Evolutionary conservation across 2,797 vertebrate species (phyloP).

Genomic region (Sebastes diploproa): DNA sequence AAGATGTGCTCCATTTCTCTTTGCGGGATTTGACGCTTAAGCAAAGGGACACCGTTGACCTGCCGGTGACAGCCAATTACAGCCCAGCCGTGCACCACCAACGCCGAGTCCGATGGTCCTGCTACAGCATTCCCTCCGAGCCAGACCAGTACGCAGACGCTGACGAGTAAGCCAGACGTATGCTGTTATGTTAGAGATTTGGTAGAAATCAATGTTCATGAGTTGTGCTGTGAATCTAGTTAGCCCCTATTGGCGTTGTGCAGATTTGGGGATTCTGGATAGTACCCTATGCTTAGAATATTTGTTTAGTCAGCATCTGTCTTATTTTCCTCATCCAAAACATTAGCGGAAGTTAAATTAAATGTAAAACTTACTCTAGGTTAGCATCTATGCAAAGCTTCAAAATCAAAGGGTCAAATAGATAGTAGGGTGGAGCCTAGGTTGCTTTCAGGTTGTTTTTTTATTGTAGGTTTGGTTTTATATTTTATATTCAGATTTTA

Average conservation of each 20-base stretch:
- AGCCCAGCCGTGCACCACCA: constrained; percentile 67
- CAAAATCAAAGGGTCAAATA: background rate
- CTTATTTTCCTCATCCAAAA: background rate
- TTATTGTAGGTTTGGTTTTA: constrained; percentile 36
- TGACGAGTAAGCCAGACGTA: constrained; percentile 50
- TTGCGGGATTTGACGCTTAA: constrained; percentile 36
- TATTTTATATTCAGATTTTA: constrained; percentile 48
- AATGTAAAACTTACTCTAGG: background rate
- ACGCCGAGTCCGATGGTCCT: constrained; percentile 52
- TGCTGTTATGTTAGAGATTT: background rate
- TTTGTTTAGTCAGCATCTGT: constrained; percentile 11
- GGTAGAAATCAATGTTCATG: background rate
- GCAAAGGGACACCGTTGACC: background rate
- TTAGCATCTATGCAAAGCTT: background rate
- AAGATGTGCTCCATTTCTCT: constrained; percentile 61
- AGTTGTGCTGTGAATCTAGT: background rate
- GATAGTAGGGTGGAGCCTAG: background rate
- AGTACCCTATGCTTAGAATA: background rate
- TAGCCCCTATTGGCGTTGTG: background rate
- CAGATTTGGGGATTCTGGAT: background rate
- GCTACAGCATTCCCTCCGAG: background rate
- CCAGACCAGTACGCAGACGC: constrained; percentile 77
- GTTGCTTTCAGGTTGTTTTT: constrained; percentile 28
- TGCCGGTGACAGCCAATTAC: constrained; percentile 45
- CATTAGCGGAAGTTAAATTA: background rate